Conservation (phyloP, 2,888 invertebrate species). For the Aphrophora alni region DNA sequence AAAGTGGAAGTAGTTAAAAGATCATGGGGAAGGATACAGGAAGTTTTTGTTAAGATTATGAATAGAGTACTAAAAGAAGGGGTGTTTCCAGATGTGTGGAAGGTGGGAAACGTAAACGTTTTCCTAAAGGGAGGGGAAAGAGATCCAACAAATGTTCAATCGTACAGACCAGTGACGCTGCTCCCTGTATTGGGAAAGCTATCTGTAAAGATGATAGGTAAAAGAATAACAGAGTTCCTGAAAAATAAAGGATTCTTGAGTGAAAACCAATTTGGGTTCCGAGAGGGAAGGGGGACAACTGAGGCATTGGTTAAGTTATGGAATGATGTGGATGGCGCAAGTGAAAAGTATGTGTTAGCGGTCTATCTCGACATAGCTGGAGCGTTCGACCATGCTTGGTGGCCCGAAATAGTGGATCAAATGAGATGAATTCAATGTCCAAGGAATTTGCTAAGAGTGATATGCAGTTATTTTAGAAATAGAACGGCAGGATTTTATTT, state of each 20-base stretch:
- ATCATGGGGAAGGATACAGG: too few relatives aligned
- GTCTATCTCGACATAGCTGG: background rate
- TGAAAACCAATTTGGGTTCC: background rate
- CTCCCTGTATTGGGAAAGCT: background rate
- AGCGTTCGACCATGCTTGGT: constrained; percentile 18
- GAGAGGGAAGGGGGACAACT: background rate
- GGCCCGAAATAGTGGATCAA: constrained; percentile 1
- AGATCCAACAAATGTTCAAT: background rate
- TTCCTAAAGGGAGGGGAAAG: background rate
- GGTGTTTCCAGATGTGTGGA: background rate
- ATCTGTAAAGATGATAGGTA: background rate
- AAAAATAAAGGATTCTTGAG: background rate
- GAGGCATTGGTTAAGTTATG: background rate
- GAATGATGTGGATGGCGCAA: background rate
- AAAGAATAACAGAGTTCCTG: background rate
- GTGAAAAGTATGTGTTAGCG: background rate
- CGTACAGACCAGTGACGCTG: background rate
- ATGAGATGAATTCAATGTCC: background rate
- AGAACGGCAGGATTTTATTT: background rate
- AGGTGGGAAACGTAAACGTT: background rate
- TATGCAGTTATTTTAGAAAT: background rate
- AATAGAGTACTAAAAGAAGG: background rate
- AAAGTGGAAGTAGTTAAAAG: too few relatives aligned
- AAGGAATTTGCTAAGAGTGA: background rate
- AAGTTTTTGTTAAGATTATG: background rate